Base-by-base conservation (phyloP, 2,888 invertebrate species). In the Tuberolachnus salignus region DNA sequence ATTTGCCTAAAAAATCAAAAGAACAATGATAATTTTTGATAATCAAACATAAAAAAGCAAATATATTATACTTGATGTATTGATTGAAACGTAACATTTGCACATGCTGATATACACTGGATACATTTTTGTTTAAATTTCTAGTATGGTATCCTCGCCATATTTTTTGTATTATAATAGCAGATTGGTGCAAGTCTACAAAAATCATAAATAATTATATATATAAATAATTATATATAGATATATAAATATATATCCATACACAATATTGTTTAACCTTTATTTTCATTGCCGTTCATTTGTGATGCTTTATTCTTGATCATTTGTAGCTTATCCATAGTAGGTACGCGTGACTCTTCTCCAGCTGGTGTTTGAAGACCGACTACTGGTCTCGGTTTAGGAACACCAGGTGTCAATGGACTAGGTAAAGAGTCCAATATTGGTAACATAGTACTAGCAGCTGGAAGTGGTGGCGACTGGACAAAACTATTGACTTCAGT, bases 341-440 rank as follows among this genome's bases (percentile, higher is more conserved):
- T 78, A 42, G 78, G 78, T 34, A 51, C 78, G 11, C 78, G 26
- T 21, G 78, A 78, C 19, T 78, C 78, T 69, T 78, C 78, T 1
- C 78, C 78, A 42, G 78, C 78, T 42, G 78, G 78, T 13, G 78
- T 78, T 67, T 78, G 78, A 46, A 78, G 69, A 51, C 78, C 78
- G 42, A 78, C 69, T 2, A 59, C 42, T 61, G 78, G 69, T 69
- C 59, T 78, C 51, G 46, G 13, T 49, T 93, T 93, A 0, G 78
- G 78, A 93, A 94, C n/a, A 42, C 59, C 23, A 1, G 78, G 78
- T 0, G 83, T 82, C 55, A 82, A 80, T 11, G 83, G 83, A 84
- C 94, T 94, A 92, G 94, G 93, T 1, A 94, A 87, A 0, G 93
- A 92, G 85, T 94, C 94, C 0, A 94, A 94, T 44, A 94, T 94